phyloP scores from a whole-genome alignment of 2,888 invertebrate genomes.

The Ephialtes manifestator region DNA sequence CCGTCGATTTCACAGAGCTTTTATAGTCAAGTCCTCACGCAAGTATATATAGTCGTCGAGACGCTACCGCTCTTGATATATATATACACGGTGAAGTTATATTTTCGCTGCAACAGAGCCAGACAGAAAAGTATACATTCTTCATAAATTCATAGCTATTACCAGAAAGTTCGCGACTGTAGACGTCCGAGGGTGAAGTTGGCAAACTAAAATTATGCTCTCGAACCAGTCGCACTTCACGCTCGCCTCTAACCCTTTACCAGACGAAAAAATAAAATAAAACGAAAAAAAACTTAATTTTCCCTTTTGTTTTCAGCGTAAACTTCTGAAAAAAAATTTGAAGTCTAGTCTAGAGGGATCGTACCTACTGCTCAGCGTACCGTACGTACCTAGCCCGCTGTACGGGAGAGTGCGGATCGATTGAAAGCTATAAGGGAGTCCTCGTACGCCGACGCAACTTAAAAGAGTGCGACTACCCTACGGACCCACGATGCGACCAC shows the following conservation, averaged over 20 bases:
- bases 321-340: slow-evolving; percentile 17
- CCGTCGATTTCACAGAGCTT: slow-evolving; percentile 15
- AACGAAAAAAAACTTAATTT: not conserved
- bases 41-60: not conserved
- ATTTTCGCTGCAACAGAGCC: slow-evolving; percentile 9
- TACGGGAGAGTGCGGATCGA: slow-evolving; percentile 66
- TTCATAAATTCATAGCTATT: slow-evolving; percentile 31
- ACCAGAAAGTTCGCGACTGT: slow-evolving; percentile 19
- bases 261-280: not conserved
- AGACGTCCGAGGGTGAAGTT: slow-evolving; percentile 18
- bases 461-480: slow-evolving; percentile 69
- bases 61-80: too few species aligned
- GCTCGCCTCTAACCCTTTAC: not conserved
- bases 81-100: not conserved
- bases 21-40: not conserved
- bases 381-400: slow-evolving; percentile 48
- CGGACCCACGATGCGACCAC: slow-evolving; percentile 55
- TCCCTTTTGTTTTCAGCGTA: not conserved
- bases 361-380: slow-evolving; percentile 41
- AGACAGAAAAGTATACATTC: slow-evolving; percentile 17
- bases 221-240: not conserved
- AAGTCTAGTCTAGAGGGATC: slow-evolving; percentile 38
- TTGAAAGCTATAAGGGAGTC: slow-evolving; percentile 69
- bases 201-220: slow-evolving; percentile 22
- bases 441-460: slow-evolving; percentile 71